A percentile compares a stretch with the other conserved stretches of the same genome.
These are phyloP conservation scores for Phylloscopus trochiloides DNA, from an alignment of 2,113 vertebrate species.

Conservation along the genomic window DNA sequence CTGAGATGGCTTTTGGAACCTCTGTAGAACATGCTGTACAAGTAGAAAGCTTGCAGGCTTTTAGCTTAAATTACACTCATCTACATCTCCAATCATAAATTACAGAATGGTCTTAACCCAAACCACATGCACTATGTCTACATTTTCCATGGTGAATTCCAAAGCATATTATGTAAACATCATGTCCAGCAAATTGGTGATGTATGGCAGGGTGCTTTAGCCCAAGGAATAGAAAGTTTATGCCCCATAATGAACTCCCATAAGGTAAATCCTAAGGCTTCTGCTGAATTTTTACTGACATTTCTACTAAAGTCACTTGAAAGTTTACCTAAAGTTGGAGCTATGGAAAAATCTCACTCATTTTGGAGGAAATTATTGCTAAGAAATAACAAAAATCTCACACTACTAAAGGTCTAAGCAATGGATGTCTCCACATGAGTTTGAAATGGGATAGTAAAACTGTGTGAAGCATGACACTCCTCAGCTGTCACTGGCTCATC, in stretches of 20 bases:
- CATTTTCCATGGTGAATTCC: background rate
- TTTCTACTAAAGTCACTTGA: background rate
- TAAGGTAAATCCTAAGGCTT: background rate
- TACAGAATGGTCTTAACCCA: background rate
- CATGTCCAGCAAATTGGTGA: background rate
- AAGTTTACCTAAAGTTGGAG: background rate
- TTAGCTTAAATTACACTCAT: background rate
- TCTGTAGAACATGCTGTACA: background rate
- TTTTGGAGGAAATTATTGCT: background rate
- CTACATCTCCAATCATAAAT: background rate
- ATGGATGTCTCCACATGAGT: background rate
- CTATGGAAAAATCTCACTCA: background rate
- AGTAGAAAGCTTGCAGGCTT: background rate
- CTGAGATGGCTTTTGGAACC: background rate
- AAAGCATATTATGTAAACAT: background rate
- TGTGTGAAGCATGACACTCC: background rate
- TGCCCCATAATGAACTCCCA: background rate
- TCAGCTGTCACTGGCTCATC: background rate
- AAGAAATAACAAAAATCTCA: background rate
- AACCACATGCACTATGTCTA: background rate
- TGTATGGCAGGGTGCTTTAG: background rate
- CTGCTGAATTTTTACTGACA: background rate
- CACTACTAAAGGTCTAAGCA: background rate
- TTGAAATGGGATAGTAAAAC: background rate
- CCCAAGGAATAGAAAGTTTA: background rate